Percentiles rank a stretch among this genome's conserved stretches.
phyloP scores from a whole-genome alignment of 2,113 vertebrate genomes.

The Datnioides undecimradiatus region DNA sequence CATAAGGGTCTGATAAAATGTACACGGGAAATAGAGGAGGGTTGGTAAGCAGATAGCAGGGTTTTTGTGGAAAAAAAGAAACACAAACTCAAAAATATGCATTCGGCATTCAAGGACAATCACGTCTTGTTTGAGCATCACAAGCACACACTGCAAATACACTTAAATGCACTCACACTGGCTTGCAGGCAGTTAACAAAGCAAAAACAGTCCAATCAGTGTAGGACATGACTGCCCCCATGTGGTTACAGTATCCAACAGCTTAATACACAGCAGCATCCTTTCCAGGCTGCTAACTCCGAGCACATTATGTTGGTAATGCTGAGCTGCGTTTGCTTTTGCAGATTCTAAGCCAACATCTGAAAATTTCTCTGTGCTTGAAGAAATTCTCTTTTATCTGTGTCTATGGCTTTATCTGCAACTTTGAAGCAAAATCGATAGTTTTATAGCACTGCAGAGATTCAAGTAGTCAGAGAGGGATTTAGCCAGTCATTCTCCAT shows the following conservation, averaged over 20 bases:
- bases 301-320: conserved; percentile 33
- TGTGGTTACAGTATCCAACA: conserved; percentile 56
- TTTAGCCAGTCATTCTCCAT: conserved; percentile 23
- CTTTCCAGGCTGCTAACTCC: neutral
- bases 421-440: conserved; percentile 18
- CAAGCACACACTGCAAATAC: conserved; percentile 8
- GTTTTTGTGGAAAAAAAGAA: neutral
- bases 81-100: neutral
- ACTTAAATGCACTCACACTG: neutral
- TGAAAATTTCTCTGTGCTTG: conserved; percentile 23
- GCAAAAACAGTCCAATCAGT: neutral
- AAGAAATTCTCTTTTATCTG: conserved; percentile 44
- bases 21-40: conserved; percentile 6
- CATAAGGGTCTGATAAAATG: conserved; percentile 81
- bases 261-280: neutral
- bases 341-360: conserved; percentile 29
- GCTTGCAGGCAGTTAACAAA: neutral
- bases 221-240: conserved; percentile 69
- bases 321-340: conserved; percentile 12
- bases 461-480: conserved; percentile 25
- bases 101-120: neutral
- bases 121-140: neutral
- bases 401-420: conserved; percentile 16
- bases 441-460: conserved; percentile 25
- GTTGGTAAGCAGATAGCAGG: neutral